These are phyloP conservation scores for cattle (Bos taurus) DNA, from an alignment of 2,113 vertebrate genomes.

Conservation along the genomic window ARS-UCD2.0 NC_037333.1:15679001-15679500, in stretches of 20 bases:
- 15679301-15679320: not conserved
- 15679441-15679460: not conserved
- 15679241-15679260: not conserved
- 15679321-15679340: not conserved
- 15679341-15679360: not conserved
- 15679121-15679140: not conserved
- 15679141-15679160: not conserved
- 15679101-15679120: not conserved
- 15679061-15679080: not conserved
- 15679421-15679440: not conserved
- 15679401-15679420: not conserved
- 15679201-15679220: not conserved
- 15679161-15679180: not conserved
- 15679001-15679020: not conserved
- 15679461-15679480: not conserved
- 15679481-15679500: not conserved
- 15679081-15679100: not conserved
- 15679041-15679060: not conserved
- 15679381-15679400: not conserved
- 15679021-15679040: not conserved
- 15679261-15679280: not conserved
- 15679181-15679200: not conserved
- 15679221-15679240: not conserved
- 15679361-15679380: not conserved
- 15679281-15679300: not conserved